Evolutionary conservation across 1,140 invertebrate genomes (phyloP), one percentile per base, ranked within the genome.

Genomic region (Lepidurus arcticus): DNA sequence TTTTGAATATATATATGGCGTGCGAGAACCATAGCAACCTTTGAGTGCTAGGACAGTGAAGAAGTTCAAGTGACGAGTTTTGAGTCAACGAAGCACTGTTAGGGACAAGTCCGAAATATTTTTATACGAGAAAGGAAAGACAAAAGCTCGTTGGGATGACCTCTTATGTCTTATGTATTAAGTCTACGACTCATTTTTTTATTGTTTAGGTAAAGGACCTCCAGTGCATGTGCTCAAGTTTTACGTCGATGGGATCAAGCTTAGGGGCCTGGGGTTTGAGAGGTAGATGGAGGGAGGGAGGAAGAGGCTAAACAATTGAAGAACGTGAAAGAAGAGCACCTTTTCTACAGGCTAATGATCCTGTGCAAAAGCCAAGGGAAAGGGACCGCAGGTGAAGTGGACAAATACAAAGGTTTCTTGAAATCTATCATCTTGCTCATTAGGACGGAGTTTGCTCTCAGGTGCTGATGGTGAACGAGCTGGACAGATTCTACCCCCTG

Each of bases 301-400:
- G 7, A 65, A 16, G 16, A 65, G 16, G 53, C 21, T 65, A 65
- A 65, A 8, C 7, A 65, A 65, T 13, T 65, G 53, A 65, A 65
- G 21, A 9, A 21, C 8, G 53, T n/a, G 53, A 21, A 21, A 65
- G 53, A 65, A 65, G 53, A 65, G 21, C 53, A n/a, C 21, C 53
- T 65, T 65, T 65, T 65, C 10, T 3, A 65, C 53, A 65, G 16
- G 53, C 53, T 9, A 65, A 65, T 65, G 53, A 65, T 65, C 21
- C 21, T 1, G 9, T 5, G 53, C 53, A n/a, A 13, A 65, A n/a
- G 53, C 53, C 5, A 13, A 21, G 21, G 21, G 13, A 7, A 65
- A 21, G 53, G 53, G 53, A 21, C 53, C 53, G 21, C 53, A 65
- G 53, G 53, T 65, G 53, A 65, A 65, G 53, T 65, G 53, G 53